Evolutionary conservation across 2,797 vertebrate genomes (phyloP), one percentile per base, ranked within the genome.

Genomic region (Synaphobranchus kaupii): DNA sequence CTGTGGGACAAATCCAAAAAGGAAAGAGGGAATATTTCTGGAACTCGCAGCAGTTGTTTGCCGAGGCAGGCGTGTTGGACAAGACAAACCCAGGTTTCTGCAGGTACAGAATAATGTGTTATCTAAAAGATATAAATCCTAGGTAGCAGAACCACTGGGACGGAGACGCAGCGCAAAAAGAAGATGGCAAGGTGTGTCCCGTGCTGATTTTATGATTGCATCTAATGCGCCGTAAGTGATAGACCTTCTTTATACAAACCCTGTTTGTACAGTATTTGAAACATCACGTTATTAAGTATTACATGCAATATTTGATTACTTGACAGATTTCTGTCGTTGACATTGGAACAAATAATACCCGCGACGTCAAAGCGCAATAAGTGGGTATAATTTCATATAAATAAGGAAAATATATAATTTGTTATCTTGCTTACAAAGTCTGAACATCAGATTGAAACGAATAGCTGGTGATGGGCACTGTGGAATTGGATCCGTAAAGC

Each of bases 21-120:
- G 34, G 83, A 68, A 90, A 85, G 91, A 90, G 90, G 90, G 90
- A 90, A 89, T 93, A 92, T 92, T 89, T 52, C 80, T 85, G 83
- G 85, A 91, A 91, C 89, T 93, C 86, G 83, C 86, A 89, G 87
- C 92, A 90, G 92, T 92, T 93, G 92, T 90, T 90, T 86, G 83
- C 86, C 86, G 86, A 84, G 83, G 91, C 91, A 39, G 84, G 76
- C 90, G 88, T 50, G 89, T 92, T 91, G 91, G 88, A 92, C 88
- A 85, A 87, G 87, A 89, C 47, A 31, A 87, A n/a, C n/a, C 28
- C 44, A 63, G 0, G 80, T 90, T 84, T 50, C 47, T 60, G 50
- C 85, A 94, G 95, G 95, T 95, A 94, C 22, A 91, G 85, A 85
- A 85, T 82, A 71, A 28, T 17, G 54, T 73, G 73, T 89, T 89